Evolutionary conservation across 2,888 invertebrate genomes (phyloP), one percentile per base, ranked within the genome.

Genomic region (Idaea straminata): DNA sequence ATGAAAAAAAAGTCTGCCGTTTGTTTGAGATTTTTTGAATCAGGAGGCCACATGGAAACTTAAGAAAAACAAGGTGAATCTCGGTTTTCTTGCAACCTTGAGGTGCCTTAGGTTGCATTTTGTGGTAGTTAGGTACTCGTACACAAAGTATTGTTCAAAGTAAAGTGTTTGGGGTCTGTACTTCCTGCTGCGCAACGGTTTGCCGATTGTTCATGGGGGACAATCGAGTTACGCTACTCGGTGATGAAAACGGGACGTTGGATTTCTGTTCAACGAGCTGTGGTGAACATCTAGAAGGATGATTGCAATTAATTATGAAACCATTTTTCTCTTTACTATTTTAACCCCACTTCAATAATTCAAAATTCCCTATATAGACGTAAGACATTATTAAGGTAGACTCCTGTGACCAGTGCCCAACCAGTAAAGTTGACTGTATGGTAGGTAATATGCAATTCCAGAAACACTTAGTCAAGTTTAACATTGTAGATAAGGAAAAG

Each of bases 131-230:
- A 36, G 4, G 36, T 36, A 7, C 47, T 47, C 3, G 47, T 47
- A 13, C 7, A 47, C 3, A 7, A 7, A 7, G 10, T 13, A 13
- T 13, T 47, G 13, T 5, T 4, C 47, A 47, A 47, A 47, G 47
- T 47, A 10, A 36, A 36, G 36, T 47, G 47, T 47, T 47, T 47
- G 7, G 7, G 13, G 47, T 4, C 47, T 47, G 47, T 47, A 47
- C 13, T 47, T 47, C 47, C 47, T 47, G 47, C 47, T 47, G 10
- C 10, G 47, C 10, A 47, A 66, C 60, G 63, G 64, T 65, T 65
- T 61, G 66, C 68, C 66, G 71, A 63, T 65, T 62, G 70, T 62
- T 72, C 69, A 68, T 68, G 63, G 68, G 65, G 65, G 68, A 72
- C 69, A 71, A 68, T 66, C 63, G 65, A 61, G 65, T 63, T 65